These are phyloP conservation scores for Melanogrammus aeglefinus DNA, from an alignment of 2,797 vertebrate species.

Conservation along the genomic window DNA sequence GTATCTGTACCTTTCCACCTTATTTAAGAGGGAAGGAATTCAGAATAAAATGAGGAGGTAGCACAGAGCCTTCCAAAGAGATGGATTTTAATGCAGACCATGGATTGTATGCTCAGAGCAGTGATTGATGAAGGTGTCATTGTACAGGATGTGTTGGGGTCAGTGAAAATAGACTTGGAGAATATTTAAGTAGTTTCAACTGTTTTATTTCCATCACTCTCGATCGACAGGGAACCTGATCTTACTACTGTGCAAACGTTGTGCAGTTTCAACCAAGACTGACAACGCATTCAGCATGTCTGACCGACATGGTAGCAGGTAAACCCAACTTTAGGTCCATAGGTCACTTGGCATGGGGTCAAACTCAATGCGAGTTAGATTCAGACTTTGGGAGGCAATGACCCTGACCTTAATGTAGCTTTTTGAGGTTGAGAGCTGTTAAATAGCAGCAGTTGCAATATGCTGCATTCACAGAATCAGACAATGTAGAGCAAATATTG, in stretches of 20 bases:
- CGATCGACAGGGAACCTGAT: constrained; percentile 23
- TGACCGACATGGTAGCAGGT: constrained; percentile 15
- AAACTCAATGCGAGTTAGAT: constrained; percentile 28
- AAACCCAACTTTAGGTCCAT: constrained; percentile 7
- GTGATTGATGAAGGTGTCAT: neutral
- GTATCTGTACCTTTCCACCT: too few species aligned
- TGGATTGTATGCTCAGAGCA: neutral
- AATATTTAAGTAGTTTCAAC: neutral
- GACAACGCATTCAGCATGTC: constrained; percentile 28
- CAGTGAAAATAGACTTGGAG: neutral
- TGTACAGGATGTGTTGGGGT: too few species aligned
- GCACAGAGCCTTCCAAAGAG: too few species aligned
- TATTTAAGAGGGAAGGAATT: too few species aligned
- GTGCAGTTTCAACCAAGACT: constrained; percentile 3
- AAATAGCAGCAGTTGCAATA: too few species aligned
- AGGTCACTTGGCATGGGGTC: constrained; percentile 21
- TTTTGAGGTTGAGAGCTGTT: too few species aligned
- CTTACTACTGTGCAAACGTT: constrained; percentile 18
- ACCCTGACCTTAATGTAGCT: constrained; percentile 12
- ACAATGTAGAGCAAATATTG: too few species aligned
- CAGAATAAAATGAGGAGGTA: too few species aligned
- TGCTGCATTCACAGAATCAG: too few species aligned
- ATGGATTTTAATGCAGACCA: too few species aligned
- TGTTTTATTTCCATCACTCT: neutral
- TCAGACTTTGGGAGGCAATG: constrained; percentile 27